These are phyloP conservation scores for rat (Rattus norvegicus) DNA, from an alignment of 2,113 vertebrate genomes.

Conservation along the genomic window GRCr8 NC_086027.1:39930501-39931000, in stretches of 20 bases:
- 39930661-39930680: constrained; percentile 29
- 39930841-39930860: neutral
- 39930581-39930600: constrained; percentile 17
- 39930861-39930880: neutral
- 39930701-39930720: constrained; percentile 48
- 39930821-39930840: neutral
- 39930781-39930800: constrained; percentile 1
- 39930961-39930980: neutral
- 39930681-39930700: constrained; percentile 51
- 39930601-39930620: neutral
- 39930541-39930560: constrained; percentile 44
- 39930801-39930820: constrained; percentile 6
- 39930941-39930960: neutral
- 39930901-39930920: neutral
- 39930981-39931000: neutral
- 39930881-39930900: neutral
- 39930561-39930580: neutral
- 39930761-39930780: constrained; percentile 10
- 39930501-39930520: neutral
- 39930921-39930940: neutral
- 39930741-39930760: constrained; percentile 18
- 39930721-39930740: constrained; percentile 25
- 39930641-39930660: constrained; percentile 60
- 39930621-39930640: constrained; percentile 69
- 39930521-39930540: neutral